Conservation (phyloP, 1,140 invertebrate species). For the Caenorhabditis remanei region DNA sequence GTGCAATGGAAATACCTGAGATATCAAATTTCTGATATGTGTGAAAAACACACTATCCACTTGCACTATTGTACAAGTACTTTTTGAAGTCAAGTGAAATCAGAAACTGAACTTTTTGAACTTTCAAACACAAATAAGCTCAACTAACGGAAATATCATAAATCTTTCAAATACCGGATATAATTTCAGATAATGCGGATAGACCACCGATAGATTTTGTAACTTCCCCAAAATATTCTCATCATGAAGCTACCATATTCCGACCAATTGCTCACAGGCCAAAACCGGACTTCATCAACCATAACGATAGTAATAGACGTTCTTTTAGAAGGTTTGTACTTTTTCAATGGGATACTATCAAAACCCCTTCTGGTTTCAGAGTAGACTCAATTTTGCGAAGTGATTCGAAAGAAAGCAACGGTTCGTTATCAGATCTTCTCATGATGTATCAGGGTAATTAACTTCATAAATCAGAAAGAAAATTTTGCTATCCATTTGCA, state of each 20-base stretch:
- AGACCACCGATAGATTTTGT: constrained; percentile 44
- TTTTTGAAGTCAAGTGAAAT: too few species aligned
- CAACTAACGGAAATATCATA: too few species aligned
- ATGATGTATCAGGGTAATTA: constrained; percentile 45
- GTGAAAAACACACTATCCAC: neutral
- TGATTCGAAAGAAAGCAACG: constrained; percentile 36
- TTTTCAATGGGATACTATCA: neutral
- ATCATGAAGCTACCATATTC: constrained; percentile 28
- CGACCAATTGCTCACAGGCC: constrained; percentile 22
- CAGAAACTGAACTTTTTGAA: neutral
- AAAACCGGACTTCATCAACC: constrained; percentile 23
- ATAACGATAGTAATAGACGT: constrained; percentile 37
- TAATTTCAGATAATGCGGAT: constrained; percentile 41
- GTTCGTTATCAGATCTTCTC: constrained; percentile 47
- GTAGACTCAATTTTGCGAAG: constrained; percentile 35
- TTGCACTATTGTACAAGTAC: too few species aligned
- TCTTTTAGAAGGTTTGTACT: constrained; percentile 11
- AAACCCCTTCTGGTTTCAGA: neutral
- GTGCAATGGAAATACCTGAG: neutral
- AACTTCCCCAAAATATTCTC: constrained; percentile 23
- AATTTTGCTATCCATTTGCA: neutral
- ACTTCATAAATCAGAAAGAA: constrained; percentile 10
- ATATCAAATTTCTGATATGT: neutral
- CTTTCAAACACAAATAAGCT: too few species aligned
- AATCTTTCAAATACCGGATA: too few species aligned